Conservation (phyloP, 2,888 invertebrate species). For the Perizoma flavofasciatum region DNA sequence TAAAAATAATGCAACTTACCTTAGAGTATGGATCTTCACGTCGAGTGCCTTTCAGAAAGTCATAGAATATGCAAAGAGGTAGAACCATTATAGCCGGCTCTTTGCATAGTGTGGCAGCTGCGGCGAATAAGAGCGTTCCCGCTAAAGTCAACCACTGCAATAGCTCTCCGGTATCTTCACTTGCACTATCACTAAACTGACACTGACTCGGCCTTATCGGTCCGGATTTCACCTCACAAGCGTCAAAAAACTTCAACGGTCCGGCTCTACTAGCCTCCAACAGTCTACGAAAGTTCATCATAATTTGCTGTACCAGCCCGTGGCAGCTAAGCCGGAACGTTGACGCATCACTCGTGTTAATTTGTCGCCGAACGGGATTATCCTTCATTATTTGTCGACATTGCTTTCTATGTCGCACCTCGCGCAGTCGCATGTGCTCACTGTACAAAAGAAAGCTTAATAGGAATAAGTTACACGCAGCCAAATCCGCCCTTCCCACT, state of each 20-base stretch:
- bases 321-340: constrained; percentile 75
- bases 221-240: constrained; percentile 62
- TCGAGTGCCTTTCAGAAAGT: constrained; percentile 86
- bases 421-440: constrained; percentile 88
- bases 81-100: constrained; percentile 97
- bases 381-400: constrained; percentile 67
- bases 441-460: constrained; percentile 94
- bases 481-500: constrained; percentile 97
- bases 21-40: constrained; percentile 80
- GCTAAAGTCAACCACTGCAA: constrained; percentile 84
- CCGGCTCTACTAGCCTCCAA: constrained; percentile 71
- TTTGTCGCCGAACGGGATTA: constrained; percentile 55
- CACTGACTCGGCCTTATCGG: constrained; percentile 66
- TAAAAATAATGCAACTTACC: constrained; percentile 67
- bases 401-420: constrained; percentile 67
- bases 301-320: constrained; percentile 71
- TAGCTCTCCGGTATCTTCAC: constrained; percentile 74
- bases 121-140: constrained; percentile 86
- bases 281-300: constrained; percentile 72
- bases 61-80: constrained; percentile 94
- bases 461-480: constrained; percentile 95
- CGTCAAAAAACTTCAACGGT: constrained; percentile 67
- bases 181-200: constrained; percentile 70
- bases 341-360: constrained; percentile 55
- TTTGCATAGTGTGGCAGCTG: constrained; percentile 95